Conservation (phyloP, 2,113 vertebrate species). For the Bos taurus region ARS-UCD2.0 NC_037342.1:59685001-59685500, state of each 20-base stretch:
- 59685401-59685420: background rate
- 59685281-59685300: too few relatives aligned
- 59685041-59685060: background rate
- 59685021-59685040: background rate
- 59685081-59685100: background rate
- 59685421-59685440: background rate
- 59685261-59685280: too few relatives aligned
- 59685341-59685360: too few relatives aligned
- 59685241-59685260: background rate
- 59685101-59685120: background rate
- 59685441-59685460: background rate
- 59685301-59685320: too few relatives aligned
- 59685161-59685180: background rate
- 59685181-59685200: background rate
- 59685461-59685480: background rate
- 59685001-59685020: background rate
- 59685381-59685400: too few relatives aligned
- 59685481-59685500: background rate
- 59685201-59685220: background rate
- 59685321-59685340: too few relatives aligned
- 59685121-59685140: background rate
- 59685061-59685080: background rate
- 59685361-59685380: too few relatives aligned
- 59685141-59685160: background rate
- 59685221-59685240: background rate